phyloP scores from a whole-genome alignment of 2,888 invertebrate species.

The Branchellion lobata region DNA sequence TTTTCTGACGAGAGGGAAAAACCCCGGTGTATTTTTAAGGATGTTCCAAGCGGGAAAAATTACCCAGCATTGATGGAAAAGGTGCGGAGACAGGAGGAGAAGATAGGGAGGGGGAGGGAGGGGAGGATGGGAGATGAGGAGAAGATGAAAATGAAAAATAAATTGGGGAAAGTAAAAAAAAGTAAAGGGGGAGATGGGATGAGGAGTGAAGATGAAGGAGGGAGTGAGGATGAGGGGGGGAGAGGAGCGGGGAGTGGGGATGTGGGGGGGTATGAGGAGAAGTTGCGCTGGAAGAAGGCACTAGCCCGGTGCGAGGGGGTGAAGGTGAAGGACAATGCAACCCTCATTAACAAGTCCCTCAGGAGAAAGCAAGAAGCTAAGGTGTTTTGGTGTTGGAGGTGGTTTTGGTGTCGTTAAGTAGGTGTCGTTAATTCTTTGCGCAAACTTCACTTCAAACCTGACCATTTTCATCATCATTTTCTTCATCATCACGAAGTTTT shows the following conservation, averaged over 20 bases:
- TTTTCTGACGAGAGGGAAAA: background rate
- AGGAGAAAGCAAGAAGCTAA: background rate
- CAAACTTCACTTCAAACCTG: no score
- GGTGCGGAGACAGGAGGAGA: conserved; percentile 8
- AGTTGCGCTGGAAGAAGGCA: conserved; percentile 25
- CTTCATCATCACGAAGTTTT: no score
- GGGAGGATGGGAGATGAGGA: background rate
- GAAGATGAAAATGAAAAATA: conserved; percentile 12
- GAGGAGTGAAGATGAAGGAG: no score
- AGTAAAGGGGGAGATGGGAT: no score
- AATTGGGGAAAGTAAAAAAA: no score
- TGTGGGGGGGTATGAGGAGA: background rate
- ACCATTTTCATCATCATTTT: no score
- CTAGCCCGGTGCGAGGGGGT: conserved; percentile 7
- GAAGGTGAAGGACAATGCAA: conserved; percentile 8
- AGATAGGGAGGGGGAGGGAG: background rate
- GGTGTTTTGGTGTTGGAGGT: background rate
- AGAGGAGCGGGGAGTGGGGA: no score
- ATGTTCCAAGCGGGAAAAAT: conserved; percentile 25
- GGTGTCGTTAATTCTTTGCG: no score
- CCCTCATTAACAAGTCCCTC: background rate
- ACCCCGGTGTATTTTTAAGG: background rate
- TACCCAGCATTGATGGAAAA: background rate
- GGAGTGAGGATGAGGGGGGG: no score
- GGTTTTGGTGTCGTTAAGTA: no score